These are phyloP conservation scores for Dendrophyllia cribrosa DNA, from an alignment of 64 coral and sea anemone genomes.

Conservation along the genomic window DNA sequence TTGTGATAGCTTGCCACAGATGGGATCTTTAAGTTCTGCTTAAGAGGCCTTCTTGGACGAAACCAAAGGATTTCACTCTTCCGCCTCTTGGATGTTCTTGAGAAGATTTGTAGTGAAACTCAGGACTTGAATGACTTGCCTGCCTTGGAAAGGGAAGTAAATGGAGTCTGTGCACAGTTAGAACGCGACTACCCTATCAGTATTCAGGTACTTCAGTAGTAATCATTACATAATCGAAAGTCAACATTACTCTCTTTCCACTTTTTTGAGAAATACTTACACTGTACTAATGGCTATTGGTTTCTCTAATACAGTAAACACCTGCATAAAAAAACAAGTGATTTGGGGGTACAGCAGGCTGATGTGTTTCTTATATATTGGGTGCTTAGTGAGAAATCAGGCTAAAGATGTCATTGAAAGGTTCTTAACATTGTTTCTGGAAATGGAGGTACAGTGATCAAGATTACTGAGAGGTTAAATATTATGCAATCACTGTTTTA, in stretches of 20 bases:
- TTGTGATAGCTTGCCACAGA: slow-evolving; percentile 44
- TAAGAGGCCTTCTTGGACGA: slow-evolving; percentile 47
- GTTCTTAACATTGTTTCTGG: too few species aligned
- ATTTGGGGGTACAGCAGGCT: too few species aligned
- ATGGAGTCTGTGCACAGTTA: slow-evolving; percentile 14
- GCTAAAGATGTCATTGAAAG: too few species aligned
- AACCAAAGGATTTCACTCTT: slow-evolving; percentile 4
- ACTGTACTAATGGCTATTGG: too few species aligned
- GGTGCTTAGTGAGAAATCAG: too few species aligned
- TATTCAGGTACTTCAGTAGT: slow-evolving; percentile 24
- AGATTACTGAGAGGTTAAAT: not conserved
- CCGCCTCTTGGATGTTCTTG: slow-evolving; percentile 13
- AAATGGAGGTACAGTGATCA: too few species aligned
- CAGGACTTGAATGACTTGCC: slow-evolving; percentile 24
- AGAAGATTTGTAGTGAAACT: slow-evolving; percentile 12
- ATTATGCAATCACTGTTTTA: slow-evolving; percentile 16
- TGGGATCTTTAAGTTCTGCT: slow-evolving; percentile 63
- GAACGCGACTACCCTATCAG: slow-evolving; percentile 37
- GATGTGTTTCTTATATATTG: too few species aligned
- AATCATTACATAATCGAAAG: slow-evolving; percentile 7
- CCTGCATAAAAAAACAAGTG: too few species aligned
- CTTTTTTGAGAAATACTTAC: too few species aligned
- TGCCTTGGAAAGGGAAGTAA: slow-evolving; percentile 5
- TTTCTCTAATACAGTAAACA: too few species aligned
- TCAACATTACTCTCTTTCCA: not conserved